Evolutionary conservation across 2,113 vertebrate species (phyloP).

Genomic region (Macquaria ambigua): DNA sequence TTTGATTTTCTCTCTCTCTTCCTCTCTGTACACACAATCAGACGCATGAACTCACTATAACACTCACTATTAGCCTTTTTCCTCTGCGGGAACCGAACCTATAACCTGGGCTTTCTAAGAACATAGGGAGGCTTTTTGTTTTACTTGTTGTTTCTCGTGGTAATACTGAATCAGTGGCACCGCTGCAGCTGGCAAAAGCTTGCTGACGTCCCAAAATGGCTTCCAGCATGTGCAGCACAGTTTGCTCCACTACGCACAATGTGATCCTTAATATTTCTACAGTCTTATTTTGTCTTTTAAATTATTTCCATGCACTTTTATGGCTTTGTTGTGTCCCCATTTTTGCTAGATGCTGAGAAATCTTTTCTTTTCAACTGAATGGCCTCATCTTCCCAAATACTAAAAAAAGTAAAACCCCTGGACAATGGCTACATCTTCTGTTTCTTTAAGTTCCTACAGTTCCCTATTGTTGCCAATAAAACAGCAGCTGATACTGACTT

Average conservation of each 20-base stretch:
- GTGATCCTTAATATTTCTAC: too few species aligned
- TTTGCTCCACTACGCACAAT: neutral
- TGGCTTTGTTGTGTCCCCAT: too few species aligned
- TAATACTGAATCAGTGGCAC: neutral
- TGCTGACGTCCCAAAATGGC: neutral
- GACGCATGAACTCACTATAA: too few species aligned
- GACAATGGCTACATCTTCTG: too few species aligned
- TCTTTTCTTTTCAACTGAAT: neutral
- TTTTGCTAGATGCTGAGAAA: too few species aligned
- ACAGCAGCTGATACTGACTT: constrained; percentile 9
- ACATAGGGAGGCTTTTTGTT: neutral
- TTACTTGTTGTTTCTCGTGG: neutral
- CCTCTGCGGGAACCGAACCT: neutral
- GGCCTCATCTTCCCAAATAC: neutral
- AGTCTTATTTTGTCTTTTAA: neutral
- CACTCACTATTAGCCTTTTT: too few species aligned
- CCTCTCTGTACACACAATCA: too few species aligned
- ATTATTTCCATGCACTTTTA: neutral
- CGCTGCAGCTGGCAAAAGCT: neutral
- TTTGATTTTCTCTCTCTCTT: too few species aligned
- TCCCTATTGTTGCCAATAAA: neutral
- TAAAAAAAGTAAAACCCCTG: neutral
- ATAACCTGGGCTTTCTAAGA: neutral
- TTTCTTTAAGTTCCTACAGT: neutral
- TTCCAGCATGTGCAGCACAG: neutral